A percentile compares a stretch with the other conserved stretches of the same genome.
Conservation (phyloP, 2,888 invertebrate species). For the Phyllotreta cruciferae region DNA sequence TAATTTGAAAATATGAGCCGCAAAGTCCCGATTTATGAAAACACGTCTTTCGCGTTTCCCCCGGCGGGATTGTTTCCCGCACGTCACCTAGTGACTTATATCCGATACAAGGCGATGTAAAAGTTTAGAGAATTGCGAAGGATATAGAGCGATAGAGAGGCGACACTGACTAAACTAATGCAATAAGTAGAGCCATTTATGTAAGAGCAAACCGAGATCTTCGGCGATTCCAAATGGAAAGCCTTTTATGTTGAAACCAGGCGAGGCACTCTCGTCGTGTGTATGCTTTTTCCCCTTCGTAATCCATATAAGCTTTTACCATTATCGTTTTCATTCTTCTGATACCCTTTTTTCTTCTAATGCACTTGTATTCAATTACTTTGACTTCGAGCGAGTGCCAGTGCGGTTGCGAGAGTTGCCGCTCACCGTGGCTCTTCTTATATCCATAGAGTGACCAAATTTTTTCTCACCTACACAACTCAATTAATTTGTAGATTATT, state of each 20-base stretch:
- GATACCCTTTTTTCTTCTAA: conserved; percentile 42
- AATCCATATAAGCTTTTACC: conserved; percentile 45
- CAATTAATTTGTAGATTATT: too few relatives aligned
- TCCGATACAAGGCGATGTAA: conserved; percentile 9
- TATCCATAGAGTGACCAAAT: neutral
- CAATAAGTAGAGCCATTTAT: conserved; percentile 54
- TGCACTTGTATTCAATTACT: conserved; percentile 42
- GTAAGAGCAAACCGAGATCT: conserved; percentile 54
- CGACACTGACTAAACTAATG: conserved; percentile 54
- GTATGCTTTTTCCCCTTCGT: conserved; percentile 44
- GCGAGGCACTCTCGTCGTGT: conserved; percentile 43
- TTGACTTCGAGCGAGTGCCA: conserved; percentile 16
- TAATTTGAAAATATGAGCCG: neutral
- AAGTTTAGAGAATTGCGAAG: conserved; percentile 26
- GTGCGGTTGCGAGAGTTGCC: conserved; percentile 7
- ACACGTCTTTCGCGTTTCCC: conserved; percentile 4
- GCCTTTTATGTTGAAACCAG: conserved; percentile 52
- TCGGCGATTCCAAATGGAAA: conserved; percentile 51
- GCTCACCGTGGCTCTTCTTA: neutral
- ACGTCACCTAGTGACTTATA: conserved; percentile 19
- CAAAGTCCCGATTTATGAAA: conserved; percentile 4
- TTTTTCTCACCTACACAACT: neutral
- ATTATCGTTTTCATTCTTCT: conserved; percentile 43
- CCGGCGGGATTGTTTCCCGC: neutral
- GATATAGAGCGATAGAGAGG: conserved; percentile 24